Percentiles rank a stretch among this genome's conserved stretches.
phyloP scores from a whole-genome alignment of 1,140 invertebrate genomes.

The Drosophila pachea region DNA sequence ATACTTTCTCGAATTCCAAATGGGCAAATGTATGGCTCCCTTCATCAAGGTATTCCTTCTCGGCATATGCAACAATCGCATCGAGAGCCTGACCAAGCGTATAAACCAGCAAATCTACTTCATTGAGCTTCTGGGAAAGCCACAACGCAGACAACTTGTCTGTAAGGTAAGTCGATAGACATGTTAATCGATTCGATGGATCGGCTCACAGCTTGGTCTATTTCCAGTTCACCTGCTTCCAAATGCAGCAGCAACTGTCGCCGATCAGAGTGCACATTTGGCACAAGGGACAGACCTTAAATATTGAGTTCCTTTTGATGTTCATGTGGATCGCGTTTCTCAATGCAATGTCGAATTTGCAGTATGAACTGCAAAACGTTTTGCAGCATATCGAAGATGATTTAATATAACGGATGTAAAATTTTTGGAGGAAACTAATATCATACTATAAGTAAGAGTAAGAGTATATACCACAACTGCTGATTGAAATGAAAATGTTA shows the following conservation, averaged over 20 bases:
- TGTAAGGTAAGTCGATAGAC: neutral
- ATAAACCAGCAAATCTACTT: neutral
- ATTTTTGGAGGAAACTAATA: too few relatives aligned
- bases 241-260: neutral
- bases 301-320: neutral
- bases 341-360: constrained; percentile 7
- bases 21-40: neutral
- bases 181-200: too few relatives aligned
- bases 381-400: neutral
- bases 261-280: constrained; percentile 12
- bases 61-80: neutral
- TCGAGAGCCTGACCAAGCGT: neutral
- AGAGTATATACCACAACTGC: too few relatives aligned
- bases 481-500: too few relatives aligned
- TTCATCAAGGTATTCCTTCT: neutral
- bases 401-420: too few relatives aligned
- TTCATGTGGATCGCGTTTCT: constrained; percentile 2
- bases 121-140: neutral
- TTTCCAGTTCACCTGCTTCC: neutral
- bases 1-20: neutral
- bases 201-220: neutral
- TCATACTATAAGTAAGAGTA: too few relatives aligned
- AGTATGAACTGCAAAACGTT: neutral
- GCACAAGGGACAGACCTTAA: constrained; percentile 4
- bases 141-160: neutral